Conservation (phyloP, 2,797 vertebrate genomes). For the Pseudopleuronectes americanus region DNA sequence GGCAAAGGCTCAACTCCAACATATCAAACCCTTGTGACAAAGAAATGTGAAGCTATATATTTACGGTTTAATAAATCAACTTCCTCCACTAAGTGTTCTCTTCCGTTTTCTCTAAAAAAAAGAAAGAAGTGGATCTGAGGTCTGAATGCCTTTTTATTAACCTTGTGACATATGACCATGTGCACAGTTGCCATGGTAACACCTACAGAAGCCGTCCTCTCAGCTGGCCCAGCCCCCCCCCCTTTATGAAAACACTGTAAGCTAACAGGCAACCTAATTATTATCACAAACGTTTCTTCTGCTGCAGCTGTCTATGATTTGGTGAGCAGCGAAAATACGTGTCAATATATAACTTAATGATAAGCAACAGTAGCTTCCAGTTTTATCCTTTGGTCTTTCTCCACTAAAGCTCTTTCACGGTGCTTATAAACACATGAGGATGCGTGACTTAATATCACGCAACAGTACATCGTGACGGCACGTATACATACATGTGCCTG, state of each 20-base stretch:
- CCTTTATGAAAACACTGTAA: background rate
- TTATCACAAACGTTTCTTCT: background rate
- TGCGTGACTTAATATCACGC: background rate
- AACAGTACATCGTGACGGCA: background rate
- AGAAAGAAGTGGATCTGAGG: background rate
- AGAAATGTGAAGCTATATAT: too few relatives aligned
- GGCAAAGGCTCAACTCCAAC: too few relatives aligned
- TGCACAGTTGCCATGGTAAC: constrained; percentile 10
- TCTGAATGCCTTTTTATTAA: background rate
- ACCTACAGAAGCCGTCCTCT: background rate
- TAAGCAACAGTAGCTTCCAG: too few relatives aligned
- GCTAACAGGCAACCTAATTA: background rate
- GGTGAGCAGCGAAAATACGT: too few relatives aligned
- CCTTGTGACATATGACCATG: constrained; percentile 4
- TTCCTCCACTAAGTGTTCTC: background rate
- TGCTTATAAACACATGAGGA: constrained; percentile 27
- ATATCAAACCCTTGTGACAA: too few relatives aligned
- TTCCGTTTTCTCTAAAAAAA: background rate
- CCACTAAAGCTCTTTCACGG: constrained; percentile 3
- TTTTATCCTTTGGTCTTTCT: background rate
- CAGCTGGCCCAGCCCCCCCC: background rate
- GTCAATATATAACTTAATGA: background rate
- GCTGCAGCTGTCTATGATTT: background rate
- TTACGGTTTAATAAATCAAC: too few relatives aligned
- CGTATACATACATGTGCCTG: background rate